Percentiles rank a stretch among this genome's conserved stretches.
Conservation (phyloP, 2,888 invertebrate species). For the Neocrepidodera transversa region DNA sequence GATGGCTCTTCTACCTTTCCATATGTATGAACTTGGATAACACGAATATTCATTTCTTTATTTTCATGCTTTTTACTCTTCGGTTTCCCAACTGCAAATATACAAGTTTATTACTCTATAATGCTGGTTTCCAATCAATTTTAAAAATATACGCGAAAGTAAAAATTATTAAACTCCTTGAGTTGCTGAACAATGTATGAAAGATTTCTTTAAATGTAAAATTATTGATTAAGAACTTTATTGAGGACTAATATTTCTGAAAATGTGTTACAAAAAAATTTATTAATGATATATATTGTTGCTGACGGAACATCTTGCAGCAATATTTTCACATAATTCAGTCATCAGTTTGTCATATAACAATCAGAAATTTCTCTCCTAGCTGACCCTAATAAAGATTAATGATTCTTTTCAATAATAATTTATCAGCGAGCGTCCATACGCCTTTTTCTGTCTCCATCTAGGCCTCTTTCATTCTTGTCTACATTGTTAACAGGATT, state of each 20-base stretch:
- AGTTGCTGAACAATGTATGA: no score
- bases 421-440: constrained; percentile 41
- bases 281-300: no score
- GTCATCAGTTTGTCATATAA: constrained; percentile 3
- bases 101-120: no score
- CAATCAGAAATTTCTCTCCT: constrained; percentile 34
- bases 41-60: constrained; percentile 7
- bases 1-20: constrained; percentile 10
- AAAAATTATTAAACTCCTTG: no score
- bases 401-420: constrained; percentile 44
- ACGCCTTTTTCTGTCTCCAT: constrained; percentile 12
- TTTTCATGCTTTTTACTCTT: background rate
- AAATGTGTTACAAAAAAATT: no score
- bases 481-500: constrained; percentile 25
- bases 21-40: constrained; percentile 19
- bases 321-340: constrained; percentile 4
- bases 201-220: no score
- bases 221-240: no score
- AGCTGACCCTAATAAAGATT: constrained; percentile 48
- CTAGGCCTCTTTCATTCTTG: background rate
- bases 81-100: background rate
- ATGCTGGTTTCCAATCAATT: no score
- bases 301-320: no score
- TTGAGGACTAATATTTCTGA: no score
- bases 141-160: no score